A percentile compares a stretch with the other conserved stretches of the same genome.
These are phyloP conservation scores for Pygmarrhopalites habei DNA, from an alignment of 1,140 invertebrate genomes.

Conservation along the genomic window DNA sequence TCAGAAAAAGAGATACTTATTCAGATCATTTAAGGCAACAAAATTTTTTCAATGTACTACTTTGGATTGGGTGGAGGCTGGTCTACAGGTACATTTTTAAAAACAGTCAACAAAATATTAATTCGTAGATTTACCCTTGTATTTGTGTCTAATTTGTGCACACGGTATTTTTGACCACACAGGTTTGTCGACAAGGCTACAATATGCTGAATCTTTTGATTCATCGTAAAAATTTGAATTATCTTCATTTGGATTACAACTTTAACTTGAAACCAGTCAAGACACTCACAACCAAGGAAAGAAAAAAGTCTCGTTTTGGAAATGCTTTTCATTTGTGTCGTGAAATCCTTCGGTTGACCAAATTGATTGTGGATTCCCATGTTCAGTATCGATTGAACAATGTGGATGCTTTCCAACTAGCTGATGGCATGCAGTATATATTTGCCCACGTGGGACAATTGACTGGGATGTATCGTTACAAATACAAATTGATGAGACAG, in stretches of 20 bases:
- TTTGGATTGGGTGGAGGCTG: constrained; percentile 98
- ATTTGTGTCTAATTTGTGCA: constrained; percentile 5
- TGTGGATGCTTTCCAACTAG: constrained; percentile 96
- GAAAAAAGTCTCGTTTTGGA: constrained; percentile 98
- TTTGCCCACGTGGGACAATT: constrained; percentile 99
- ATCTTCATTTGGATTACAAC: constrained; percentile 99
- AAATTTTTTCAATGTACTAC: constrained; percentile 99
- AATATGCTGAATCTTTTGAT: constrained; percentile 99
- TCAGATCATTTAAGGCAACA: constrained; percentile 98
- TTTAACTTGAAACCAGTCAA: constrained; percentile 99
- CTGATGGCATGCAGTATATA: constrained; percentile 98
- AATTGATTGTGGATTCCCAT: constrained; percentile 97
- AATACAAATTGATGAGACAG: constrained; percentile 97
- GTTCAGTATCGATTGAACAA: constrained; percentile 99
- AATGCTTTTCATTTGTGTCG: constrained; percentile 99
- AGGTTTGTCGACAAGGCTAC: constrained; percentile 98
- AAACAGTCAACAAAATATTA: constrained; percentile 8
- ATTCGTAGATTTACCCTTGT: not conserved
- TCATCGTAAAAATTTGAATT: constrained; percentile 98
- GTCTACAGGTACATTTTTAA: constrained; percentile 61
- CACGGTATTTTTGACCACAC: constrained; percentile 41
- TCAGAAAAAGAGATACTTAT: constrained; percentile 96
- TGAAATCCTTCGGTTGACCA: constrained; percentile 94
- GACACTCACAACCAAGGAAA: constrained; percentile 96
- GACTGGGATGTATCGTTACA: constrained; percentile 96